These are phyloP conservation scores for Salpingus planirostris DNA, from an alignment of 2,888 invertebrate species.

Conservation along the genomic window DNA sequence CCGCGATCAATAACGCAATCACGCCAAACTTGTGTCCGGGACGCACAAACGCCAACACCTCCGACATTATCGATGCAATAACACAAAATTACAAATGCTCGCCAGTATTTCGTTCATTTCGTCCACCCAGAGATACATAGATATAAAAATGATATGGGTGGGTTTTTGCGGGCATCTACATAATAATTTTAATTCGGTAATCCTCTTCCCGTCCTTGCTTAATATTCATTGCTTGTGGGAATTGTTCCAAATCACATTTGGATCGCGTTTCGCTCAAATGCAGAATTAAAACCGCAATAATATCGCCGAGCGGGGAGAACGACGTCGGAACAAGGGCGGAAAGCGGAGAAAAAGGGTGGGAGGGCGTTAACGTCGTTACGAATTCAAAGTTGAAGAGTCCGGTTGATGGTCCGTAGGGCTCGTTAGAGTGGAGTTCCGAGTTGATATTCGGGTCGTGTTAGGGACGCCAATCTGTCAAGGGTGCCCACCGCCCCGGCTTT, in stretches of 20 bases:
- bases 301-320: too few relatives aligned
- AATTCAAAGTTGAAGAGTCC: background rate
- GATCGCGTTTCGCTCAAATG: slow-evolving; percentile 2
- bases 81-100: too few relatives aligned
- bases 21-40: too few relatives aligned
- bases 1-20: too few relatives aligned
- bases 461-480: slow-evolving; percentile 13
- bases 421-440: slow-evolving; percentile 6
- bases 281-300: background rate
- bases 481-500: slow-evolving; percentile 5
- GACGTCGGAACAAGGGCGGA: too few relatives aligned
- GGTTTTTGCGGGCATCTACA: too few relatives aligned
- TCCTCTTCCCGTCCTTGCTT: slow-evolving; percentile 15
- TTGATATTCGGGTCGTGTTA: slow-evolving; percentile 11
- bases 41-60: too few relatives aligned
- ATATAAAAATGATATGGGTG: too few relatives aligned
- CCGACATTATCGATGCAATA: too few relatives aligned
- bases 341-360: too few relatives aligned
- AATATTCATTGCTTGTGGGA: slow-evolving; percentile 19
- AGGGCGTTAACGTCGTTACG: background rate
- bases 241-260: slow-evolving; percentile 6
- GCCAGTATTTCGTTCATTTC: too few relatives aligned
- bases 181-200: slow-evolving; percentile 18
- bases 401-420: slow-evolving; percentile 5
- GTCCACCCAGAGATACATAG: too few relatives aligned